A percentile compares a stretch with the other conserved stretches of the same genome.
phyloP scores from a whole-genome alignment of 2,888 invertebrate genomes.

The Synanthedon myopaeformis region DNA sequence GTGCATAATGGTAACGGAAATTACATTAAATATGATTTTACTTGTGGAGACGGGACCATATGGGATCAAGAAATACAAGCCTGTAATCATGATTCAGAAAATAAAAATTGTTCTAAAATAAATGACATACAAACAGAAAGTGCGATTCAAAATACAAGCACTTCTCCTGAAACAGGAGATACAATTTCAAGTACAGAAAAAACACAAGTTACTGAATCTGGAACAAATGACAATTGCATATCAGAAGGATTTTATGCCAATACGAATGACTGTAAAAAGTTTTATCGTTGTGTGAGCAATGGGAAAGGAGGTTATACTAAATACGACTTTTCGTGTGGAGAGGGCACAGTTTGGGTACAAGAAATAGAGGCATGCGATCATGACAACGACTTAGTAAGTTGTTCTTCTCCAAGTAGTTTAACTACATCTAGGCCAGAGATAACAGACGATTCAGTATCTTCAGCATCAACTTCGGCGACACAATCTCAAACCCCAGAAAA shows the following conservation, averaged over 20 bases:
- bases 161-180: not conserved
- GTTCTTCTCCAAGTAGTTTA: conserved; percentile 6
- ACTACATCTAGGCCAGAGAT: conserved; percentile 8
- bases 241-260: conserved; percentile 50
- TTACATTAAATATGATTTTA: conserved; percentile 69
- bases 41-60: conserved; percentile 75
- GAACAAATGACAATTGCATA: conserved; percentile 7
- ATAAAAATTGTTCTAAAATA: conserved; percentile 14
- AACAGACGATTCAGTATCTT: conserved; percentile 4
- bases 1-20: conserved; percentile 59
- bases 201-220: conserved; percentile 1
- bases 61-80: conserved; percentile 75
- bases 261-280: conserved; percentile 67
- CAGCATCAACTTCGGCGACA: conserved; percentile 10
- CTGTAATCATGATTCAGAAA: conserved; percentile 64
- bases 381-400: conserved; percentile 26
- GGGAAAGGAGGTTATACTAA: conserved; percentile 44
- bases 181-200: not conserved
- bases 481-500: conserved; percentile 9
- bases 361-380: conserved; percentile 27
- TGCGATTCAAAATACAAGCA: conserved; percentile 9
- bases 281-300: conserved; percentile 66
- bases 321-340: conserved; percentile 66
- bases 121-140: conserved; percentile 11
- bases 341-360: conserved; percentile 67